Evolutionary conservation across 2,113 vertebrate species (phyloP), one percentile per base, ranked within the genome.

Genomic region (Cyprinodon variegatus): DNA sequence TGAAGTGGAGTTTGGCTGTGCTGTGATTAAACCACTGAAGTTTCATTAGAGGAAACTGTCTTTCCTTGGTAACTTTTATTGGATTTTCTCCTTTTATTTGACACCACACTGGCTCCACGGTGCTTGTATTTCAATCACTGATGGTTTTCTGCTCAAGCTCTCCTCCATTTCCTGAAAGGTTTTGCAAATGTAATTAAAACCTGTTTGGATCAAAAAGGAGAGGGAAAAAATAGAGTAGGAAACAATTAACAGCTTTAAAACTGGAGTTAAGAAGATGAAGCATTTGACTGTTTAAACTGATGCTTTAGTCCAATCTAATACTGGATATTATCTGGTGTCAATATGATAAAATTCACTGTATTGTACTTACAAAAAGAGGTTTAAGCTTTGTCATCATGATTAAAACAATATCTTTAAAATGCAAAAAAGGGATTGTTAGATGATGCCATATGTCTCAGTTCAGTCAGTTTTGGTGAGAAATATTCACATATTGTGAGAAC

Each of bases 41-140:
- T 89, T 93, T 90, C 81, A 93, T 85, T 74, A 82, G 84, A 90
- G 88, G 89, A 91, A 91, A 87, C 65, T 66, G 38, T 76, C 70
- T 88, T 83, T 87, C 88, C 69, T 90, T 73, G 20, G 67, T 70
- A 61, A 50, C 1, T 76, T 89, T 93, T 92, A 91, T 90, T 78
- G 76, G 40, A 17, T 79, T 83, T 82, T 60, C 67, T 60, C 73
- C 8, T 87, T 93, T 93, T 90, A 93, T 92, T 76, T 90, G 83
- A 78, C 85, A 77, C 87, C 89, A 68, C 72, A 82, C 77, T 90
- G 86, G 78, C 89, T 90, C 88, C 81, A 86, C 60, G 17, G 72
- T 83, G 77, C 46, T 39, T 46, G 83, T 89, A 87, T 89, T 93
- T 93, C 89, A 79, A 89, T 84, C 71, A 67, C 65, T 29, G 61